Base-by-base conservation (phyloP, 2,888 invertebrate genomes). In the Emmelina monodactyla region DNA sequence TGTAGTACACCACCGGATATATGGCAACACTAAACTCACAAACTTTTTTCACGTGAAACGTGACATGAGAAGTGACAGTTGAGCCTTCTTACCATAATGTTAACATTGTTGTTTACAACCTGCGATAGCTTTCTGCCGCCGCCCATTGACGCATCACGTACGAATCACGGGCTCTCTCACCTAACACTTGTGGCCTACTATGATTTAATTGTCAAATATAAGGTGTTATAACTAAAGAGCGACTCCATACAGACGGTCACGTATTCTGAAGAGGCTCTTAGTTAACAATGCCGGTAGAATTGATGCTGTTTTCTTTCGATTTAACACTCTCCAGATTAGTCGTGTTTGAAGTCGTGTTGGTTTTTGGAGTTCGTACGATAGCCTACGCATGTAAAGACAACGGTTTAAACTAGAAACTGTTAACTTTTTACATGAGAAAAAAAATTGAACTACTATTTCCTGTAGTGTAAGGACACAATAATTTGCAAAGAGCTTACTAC, bases 21-120 rank as follows among this genome's bases (percentile, higher is more conserved):
- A n/a, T n/a, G n/a, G n/a, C n/a, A n/a, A n/a, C n/a, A n/a, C n/a
- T n/a, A n/a, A n/a, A n/a, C n/a, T n/a, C n/a, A n/a, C n/a, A n/a
- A n/a, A n/a, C n/a, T n/a, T n/a, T n/a, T n/a, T n/a, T n/a, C n/a
- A n/a, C n/a, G n/a, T n/a, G n/a, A n/a, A n/a, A n/a, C 47, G 51
- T 61, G 58, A 53, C 55, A 53, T 50, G 50, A 41, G 34, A 40
- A 42, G 58, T 56, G 69, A 63, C 58, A 65, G 58, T 64, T 58
- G 62, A 58, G 60, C 58, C 59, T 62, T 58, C 55, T 38, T 46
- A 46, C 29, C 29, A 29, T 14, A 29, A n/a, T n/a, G n/a, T n/a
- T n/a, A n/a, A n/a, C n/a, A n/a, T n/a, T 44, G 46, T 47, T 72
- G 73, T 78, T 75, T 70, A 79, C 78, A 79, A 79, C 78, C 75